Conservation (phyloP, 2,888 invertebrate genomes). For the Buathra laborator region DNA sequence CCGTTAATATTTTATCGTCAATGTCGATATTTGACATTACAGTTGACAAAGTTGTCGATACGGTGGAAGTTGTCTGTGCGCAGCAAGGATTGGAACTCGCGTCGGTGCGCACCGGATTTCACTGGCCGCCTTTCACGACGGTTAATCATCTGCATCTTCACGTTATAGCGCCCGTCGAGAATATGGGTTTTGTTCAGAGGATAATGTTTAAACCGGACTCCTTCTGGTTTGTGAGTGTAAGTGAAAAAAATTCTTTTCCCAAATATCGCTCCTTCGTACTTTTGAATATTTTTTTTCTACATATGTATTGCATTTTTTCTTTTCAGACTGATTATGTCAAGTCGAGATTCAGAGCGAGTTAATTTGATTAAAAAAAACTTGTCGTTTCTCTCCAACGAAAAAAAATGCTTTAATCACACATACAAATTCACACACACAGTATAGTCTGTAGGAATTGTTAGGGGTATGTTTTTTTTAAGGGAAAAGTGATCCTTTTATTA, state of each 20-base stretch:
- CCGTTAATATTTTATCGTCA: conserved; percentile 9
- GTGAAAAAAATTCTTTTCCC: conserved; percentile 77
- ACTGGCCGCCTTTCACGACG: conserved; percentile 96
- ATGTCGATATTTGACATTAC: conserved; percentile 42
- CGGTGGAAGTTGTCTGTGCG: conserved; percentile 86
- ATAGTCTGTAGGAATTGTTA: conserved; percentile 56
- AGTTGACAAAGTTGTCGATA: conserved; percentile 90
- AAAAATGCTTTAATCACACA: conserved; percentile 33
- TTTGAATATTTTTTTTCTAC: background rate
- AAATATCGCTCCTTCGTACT: too few species aligned
- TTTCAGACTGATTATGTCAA: conserved; percentile 87
- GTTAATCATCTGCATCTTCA: conserved; percentile 95
- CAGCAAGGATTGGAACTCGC: conserved; percentile 85
- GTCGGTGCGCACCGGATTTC: conserved; percentile 90
- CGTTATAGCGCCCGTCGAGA: conserved; percentile 91
- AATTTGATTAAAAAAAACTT: conserved; percentile 4
- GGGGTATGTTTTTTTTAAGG: conserved; percentile 25
- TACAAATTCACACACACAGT: conserved; percentile 24
- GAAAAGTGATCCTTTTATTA: conserved; percentile 39
- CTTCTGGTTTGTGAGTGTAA: conserved; percentile 94
- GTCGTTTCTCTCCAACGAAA: conserved; percentile 14
- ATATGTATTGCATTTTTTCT: conserved; percentile 65
- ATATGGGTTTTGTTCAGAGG: conserved; percentile 89
- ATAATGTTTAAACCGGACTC: conserved; percentile 91
- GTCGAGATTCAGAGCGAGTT: conserved; percentile 82